phyloP scores from a whole-genome alignment of 2,888 invertebrate genomes.

The Drosophila aldrichi region DNA sequence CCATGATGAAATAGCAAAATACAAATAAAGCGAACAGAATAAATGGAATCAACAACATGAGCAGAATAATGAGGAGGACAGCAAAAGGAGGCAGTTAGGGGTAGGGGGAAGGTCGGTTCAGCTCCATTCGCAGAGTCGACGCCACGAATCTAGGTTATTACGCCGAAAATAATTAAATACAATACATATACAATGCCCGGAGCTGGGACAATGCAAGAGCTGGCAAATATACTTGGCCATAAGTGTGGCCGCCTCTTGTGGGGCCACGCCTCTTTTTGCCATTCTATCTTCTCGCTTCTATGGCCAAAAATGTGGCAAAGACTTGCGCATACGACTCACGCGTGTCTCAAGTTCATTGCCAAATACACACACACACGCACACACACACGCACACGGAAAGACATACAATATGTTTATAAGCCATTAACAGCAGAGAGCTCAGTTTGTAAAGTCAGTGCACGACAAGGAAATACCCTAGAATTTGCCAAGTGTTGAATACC shows the following conservation, averaged over 20 bases:
- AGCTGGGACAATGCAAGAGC: constrained; percentile 1
- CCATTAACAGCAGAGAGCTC: constrained; percentile 18
- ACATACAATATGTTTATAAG: constrained; percentile 16
- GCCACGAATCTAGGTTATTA: constrained; percentile 81
- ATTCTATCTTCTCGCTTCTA: constrained; percentile 23
- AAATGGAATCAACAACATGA: constrained; percentile 10
- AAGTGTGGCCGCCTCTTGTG: constrained; percentile 12
- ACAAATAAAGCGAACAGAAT: background rate
- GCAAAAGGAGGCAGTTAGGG: background rate
- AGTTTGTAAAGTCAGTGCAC: background rate
- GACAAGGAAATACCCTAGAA: constrained; percentile 4
- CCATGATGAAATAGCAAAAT: constrained; percentile 20
- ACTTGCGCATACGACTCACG: constrained; percentile 70
- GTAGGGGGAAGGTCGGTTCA: background rate
- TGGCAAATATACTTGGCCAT: constrained; percentile 22
- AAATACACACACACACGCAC: constrained; percentile 56
- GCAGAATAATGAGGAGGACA: constrained; percentile 15
- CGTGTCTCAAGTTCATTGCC: constrained; percentile 84
- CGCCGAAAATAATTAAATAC: constrained; percentile 80
- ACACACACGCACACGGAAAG: constrained; percentile 1
- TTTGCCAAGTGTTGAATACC: background rate
- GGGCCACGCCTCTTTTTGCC: background rate
- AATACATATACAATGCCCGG: constrained; percentile 43
- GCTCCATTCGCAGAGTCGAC: constrained; percentile 47
- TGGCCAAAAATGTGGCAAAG: constrained; percentile 58